Evolutionary conservation across 2,113 vertebrate genomes (phyloP), one percentile per base, ranked within the genome.

Genomic region (Casuarius casuarius): DNA sequence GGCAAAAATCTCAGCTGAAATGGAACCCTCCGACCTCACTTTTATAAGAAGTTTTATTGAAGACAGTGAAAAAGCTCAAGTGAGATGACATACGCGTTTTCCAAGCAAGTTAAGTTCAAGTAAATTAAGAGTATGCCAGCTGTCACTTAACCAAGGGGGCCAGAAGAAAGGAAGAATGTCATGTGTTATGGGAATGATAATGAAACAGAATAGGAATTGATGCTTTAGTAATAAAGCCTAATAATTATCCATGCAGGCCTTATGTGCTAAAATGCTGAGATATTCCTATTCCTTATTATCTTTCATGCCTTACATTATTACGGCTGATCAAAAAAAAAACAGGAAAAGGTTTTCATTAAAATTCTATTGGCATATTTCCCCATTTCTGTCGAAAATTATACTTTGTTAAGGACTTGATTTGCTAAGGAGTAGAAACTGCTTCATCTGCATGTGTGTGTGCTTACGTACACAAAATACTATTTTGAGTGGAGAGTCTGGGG

Each of bases 1-100:
- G 91, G 89, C 77, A 46, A 31, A 86, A 67, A 5, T 56, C 79
- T 58, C 22, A 23, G 62, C 83, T 67, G 46, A 72, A 77, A 65
- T 6, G 1, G 5, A 87, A 46, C 59, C 77, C 51, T 49, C 0
- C 0, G 33, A 15, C 5, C 28, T 67, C 0, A 0, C 10, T 73
- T 26, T 67, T 25, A 3, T 23, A 25, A n/a, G 20, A 52, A 26
- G 17, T 62, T 76, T 28, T 13, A 35, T 15, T 22, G 40, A 49
- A 51, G 61, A 48, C 3, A 46, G 72, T 48, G 66, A 68, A 87
- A 46, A 83, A 95, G 21, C 18, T 28, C 4, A 87, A 51, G 20
- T 12, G 52, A 28, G 44, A 73, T 21, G 71, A 38, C 38, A 15
- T 48, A 5, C 29, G 2, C 6, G 7, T 72, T 35, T 73, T 80